These are phyloP conservation scores for Sparidentex hasta DNA, from an alignment of 2,797 vertebrate species.

Conservation along the genomic window DNA sequence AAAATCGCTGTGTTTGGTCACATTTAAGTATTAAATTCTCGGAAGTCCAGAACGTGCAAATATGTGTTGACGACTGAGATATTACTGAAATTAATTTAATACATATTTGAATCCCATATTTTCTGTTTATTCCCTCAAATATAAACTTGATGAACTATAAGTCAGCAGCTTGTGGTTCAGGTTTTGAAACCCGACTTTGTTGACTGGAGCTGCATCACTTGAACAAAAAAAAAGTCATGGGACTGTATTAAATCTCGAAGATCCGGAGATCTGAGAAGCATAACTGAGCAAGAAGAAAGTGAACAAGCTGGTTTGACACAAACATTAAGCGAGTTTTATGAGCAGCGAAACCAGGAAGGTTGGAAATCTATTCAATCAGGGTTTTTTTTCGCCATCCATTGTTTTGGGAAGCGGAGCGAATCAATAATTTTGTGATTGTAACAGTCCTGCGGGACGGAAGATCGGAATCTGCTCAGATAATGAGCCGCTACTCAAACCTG, in stretches of 20 bases:
- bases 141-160: no score
- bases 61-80: not conserved
- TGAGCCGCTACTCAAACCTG: slow-evolving; percentile 66
- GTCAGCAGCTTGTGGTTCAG: no score
- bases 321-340: slow-evolving; percentile 45
- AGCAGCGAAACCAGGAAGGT: slow-evolving; percentile 23
- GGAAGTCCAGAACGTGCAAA: not conserved
- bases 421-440: slow-evolving; percentile 75
- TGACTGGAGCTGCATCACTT: no score
- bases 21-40: not conserved
- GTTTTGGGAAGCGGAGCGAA: slow-evolving; percentile 69
- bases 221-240: no score
- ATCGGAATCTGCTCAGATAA: slow-evolving; percentile 75
- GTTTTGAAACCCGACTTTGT: not conserved
- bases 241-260: no score
- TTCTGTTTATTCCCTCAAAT: no score
- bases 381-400: slow-evolving; percentile 67
- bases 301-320: slow-evolving; percentile 33
- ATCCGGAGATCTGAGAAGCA: slow-evolving; percentile 6
- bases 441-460: slow-evolving; percentile 58
- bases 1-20: not conserved
- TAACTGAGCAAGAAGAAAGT: slow-evolving; percentile 16
- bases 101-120: no score
- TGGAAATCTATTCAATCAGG: slow-evolving; percentile 65
- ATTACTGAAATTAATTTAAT: not conserved